Evolutionary conservation across 2,888 invertebrate genomes (phyloP).

Genomic region (Drosophila paracracens): DNA sequence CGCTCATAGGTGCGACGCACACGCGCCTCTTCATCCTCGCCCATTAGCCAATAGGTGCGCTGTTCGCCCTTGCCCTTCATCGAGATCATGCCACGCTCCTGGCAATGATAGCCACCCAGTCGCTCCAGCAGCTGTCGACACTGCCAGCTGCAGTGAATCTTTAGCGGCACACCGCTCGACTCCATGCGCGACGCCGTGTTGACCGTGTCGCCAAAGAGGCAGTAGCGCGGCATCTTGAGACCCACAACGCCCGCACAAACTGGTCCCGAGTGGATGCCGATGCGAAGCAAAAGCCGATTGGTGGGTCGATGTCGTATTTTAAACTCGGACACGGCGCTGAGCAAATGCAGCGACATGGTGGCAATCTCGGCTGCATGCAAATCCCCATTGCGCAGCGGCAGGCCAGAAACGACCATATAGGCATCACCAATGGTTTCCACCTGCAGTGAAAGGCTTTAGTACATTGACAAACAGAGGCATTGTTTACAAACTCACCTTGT

Average conservation of each 20-base stretch:
- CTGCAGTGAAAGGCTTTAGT: not conserved
- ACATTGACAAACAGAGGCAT: fast-evolving
- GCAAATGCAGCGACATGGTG: slow-evolving; percentile 94
- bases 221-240: slow-evolving; percentile 96
- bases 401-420: slow-evolving; percentile 96
- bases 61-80: slow-evolving; percentile 95
- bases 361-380: slow-evolving; percentile 97
- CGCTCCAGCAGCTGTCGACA: slow-evolving; percentile 89
- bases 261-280: slow-evolving; percentile 96
- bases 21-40: slow-evolving; percentile 89
- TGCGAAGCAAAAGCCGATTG: slow-evolving; percentile 93
- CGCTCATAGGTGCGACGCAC: slow-evolving; percentile 86
- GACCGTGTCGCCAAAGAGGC: slow-evolving; percentile 96
- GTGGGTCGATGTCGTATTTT: slow-evolving; percentile 94
- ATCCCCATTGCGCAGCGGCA: slow-evolving; percentile 95
- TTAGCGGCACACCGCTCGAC: slow-evolving; percentile 92
- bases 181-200: slow-evolving; percentile 96
- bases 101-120: slow-evolving; percentile 90
- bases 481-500: slow-evolving; percentile 87
- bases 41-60: slow-evolving; percentile 92
- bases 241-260: slow-evolving; percentile 97
- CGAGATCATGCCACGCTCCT: slow-evolving; percentile 90
- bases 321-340: slow-evolving; percentile 94
- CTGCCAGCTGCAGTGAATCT: slow-evolving; percentile 92
- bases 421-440: slow-evolving; percentile 96